A percentile compares a stretch with the other conserved stretches of the same genome.
Evolutionary conservation across 92 coral and sea anemone genomes (phyloP).

Genomic region (Galaxea fascicularis): DNA sequence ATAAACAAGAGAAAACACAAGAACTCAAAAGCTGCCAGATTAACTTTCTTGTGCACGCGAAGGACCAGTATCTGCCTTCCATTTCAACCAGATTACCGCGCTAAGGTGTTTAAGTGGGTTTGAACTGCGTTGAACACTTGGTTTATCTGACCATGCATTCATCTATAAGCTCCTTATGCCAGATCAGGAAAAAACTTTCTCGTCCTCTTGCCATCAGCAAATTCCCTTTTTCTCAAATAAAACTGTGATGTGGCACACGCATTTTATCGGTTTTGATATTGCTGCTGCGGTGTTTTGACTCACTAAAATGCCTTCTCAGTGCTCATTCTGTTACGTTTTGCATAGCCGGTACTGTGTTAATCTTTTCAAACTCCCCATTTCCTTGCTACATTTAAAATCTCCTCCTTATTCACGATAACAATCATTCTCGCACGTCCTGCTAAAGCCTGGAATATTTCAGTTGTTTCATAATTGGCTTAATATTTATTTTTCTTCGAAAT

Average conservation of each 20-base stretch:
- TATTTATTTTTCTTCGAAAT: neutral
- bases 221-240: neutral
- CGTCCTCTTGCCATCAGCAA: slow-evolving; percentile 32
- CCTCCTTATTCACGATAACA: no score
- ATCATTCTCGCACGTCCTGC: no score
- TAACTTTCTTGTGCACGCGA: neutral
- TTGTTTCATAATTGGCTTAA: neutral
- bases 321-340: neutral
- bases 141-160: slow-evolving; percentile 7
- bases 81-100: slow-evolving; percentile 21
- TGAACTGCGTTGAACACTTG: neutral
- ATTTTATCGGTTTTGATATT: slow-evolving; percentile 2
- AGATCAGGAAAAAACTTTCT: neutral
- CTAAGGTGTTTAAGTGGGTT: slow-evolving; percentile 1
- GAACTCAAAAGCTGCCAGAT: slow-evolving; percentile 10
- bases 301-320: neutral
- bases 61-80: neutral
- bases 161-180: slow-evolving; percentile 22
- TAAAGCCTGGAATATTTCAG: neutral
- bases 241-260: neutral
- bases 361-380: no score
- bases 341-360: neutral
- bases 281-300: neutral
- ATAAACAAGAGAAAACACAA: neutral
- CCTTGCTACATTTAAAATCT: no score